phyloP scores from a whole-genome alignment of 2,797 vertebrate genomes.

The Rhinella marina region DNA sequence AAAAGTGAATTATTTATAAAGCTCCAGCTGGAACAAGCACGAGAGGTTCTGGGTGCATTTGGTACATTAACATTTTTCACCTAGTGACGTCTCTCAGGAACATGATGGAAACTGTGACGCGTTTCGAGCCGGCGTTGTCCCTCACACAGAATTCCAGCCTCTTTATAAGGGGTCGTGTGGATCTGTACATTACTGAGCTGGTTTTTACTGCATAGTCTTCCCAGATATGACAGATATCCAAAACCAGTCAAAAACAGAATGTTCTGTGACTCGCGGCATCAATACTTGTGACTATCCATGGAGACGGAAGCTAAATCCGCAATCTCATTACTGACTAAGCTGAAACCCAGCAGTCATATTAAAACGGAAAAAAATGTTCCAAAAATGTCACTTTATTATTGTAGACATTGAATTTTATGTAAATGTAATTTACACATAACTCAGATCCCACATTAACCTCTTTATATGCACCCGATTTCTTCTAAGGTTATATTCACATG shows the following conservation, averaged over 20 bases:
- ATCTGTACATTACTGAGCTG: background rate
- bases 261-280: background rate
- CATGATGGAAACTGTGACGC: background rate
- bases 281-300: background rate
- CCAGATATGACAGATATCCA: background rate
- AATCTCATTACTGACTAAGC: no score
- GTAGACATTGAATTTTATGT: no score
- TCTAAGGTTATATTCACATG: no score
- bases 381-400: no score
- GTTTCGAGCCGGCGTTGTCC: background rate
- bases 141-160: background rate
- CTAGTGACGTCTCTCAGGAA: conserved; percentile 18
- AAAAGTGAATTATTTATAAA: conserved; percentile 22
- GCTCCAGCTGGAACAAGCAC: background rate
- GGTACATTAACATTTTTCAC: conserved; percentile 34
- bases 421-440: no score
- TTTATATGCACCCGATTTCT: no score
- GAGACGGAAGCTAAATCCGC: no score
- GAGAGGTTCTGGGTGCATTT: background rate
- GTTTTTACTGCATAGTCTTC: background rate
- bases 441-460: no score
- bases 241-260: background rate
- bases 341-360: no score
- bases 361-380: no score
- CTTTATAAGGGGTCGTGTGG: background rate